Evolutionary conservation across 92 coral and sea anemone genomes (phyloP), one percentile per base, ranked within the genome.

Genomic region (Bergia sp.): DNA sequence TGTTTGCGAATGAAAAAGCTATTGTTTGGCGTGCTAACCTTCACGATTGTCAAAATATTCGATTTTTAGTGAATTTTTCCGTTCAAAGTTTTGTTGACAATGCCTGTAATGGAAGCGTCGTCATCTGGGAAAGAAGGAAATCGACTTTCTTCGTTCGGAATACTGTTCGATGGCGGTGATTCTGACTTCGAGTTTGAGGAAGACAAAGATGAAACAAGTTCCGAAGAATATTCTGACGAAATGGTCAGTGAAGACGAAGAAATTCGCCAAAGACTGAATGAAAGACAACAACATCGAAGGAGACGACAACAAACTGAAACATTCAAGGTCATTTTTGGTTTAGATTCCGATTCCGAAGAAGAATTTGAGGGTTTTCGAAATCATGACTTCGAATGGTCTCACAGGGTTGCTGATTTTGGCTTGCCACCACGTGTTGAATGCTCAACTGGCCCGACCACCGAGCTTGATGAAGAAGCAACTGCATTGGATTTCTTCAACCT

Each of bases 371-470:
- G 81, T 77, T 77, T 77, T 9, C n/a, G 37, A 77, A 77, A 77
- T 5, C 58, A 58, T 77, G 37, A 44, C 81, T 44, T 77, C 7
- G 13, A 77, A n/a, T 44, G 58, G 53, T 44, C 61, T 8, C 11
- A 77, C 81, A 77, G 55, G 2, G 37, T 4, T 44, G 15, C 3
- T 44, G 61, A 77, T 77, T 77, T 44, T 77, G 21, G 57, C 53
- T 76, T 76, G 80, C 80, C 80, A 43, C 80, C 80, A 76, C 80
- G 57, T 76, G 80, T 76, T 2, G 80, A 76, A 15, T 76, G 53
- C 36, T 40, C 53, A 16, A 42, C 80, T 41, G 57, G 80, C 80
- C 80, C 50, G 50, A 76, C 80, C 16, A 40, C 79, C 21, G 79
- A 39, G 18, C 79, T 75, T 75, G 79, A 75, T 3, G 49, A 77